These are phyloP conservation scores for Papilio glaucus DNA, from an alignment of 1,140 invertebrate genomes.

Conservation along the genomic window DNA sequence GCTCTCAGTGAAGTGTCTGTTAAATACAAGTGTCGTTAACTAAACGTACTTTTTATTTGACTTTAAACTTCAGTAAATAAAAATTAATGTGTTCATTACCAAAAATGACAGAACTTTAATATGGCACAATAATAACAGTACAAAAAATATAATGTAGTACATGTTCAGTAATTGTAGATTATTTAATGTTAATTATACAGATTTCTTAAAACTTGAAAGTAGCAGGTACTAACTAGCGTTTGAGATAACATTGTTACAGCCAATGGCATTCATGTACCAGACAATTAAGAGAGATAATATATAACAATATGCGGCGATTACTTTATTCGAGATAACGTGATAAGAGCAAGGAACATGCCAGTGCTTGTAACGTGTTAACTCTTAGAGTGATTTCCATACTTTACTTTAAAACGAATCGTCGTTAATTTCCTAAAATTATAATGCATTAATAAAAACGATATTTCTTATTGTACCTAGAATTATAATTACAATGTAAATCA, in stretches of 20 bases:
- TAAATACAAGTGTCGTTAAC: constrained; percentile 27
- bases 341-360: constrained; percentile 31
- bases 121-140: neutral
- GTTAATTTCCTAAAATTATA: neutral
- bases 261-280: constrained; percentile 27
- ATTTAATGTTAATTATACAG: neutral
- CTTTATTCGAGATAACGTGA: constrained; percentile 36
- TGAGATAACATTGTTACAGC: constrained; percentile 23
- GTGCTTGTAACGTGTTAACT: constrained; percentile 17
- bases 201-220: neutral
- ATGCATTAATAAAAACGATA: too few relatives aligned
- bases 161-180: neutral
- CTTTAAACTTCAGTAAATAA: neutral
- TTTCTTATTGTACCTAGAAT: too few relatives aligned
- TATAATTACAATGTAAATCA: too few relatives aligned
- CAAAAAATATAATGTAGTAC: neutral
- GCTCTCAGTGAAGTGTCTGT: constrained; percentile 24
- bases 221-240: constrained; percentile 5
- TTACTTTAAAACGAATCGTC: neutral
- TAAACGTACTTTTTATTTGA: neutral
- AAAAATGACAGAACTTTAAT: neutral
- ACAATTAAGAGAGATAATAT: constrained; percentile 37
- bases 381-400: constrained; percentile 1
- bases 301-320: constrained; percentile 33
- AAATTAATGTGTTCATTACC: neutral